These are phyloP conservation scores for Trisateles emortualis DNA, from an alignment of 2,888 invertebrate genomes.

Conservation along the genomic window DNA sequence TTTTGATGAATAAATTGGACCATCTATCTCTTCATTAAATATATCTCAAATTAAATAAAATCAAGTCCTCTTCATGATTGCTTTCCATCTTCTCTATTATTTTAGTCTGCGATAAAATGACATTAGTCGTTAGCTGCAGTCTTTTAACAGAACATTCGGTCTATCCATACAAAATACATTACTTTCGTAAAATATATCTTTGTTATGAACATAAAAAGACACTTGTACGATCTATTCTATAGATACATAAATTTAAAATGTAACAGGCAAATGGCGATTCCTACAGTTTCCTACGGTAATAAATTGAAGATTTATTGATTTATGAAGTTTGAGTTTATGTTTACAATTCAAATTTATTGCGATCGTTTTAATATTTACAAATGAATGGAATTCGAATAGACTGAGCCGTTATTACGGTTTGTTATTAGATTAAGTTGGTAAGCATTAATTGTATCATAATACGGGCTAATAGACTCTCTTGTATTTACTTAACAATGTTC, in stretches of 20 bases:
- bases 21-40: no score
- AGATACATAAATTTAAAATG: not conserved
- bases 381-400: slow-evolving; percentile 1
- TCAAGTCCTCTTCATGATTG: no score
- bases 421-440: not conserved
- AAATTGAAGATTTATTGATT: slow-evolving; percentile 6
- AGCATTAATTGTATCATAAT: not conserved
- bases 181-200: no score
- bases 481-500: slow-evolving; percentile 7
- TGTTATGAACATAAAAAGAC: no score
- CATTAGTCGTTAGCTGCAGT: no score
- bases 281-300: not conserved
- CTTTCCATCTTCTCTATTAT: no score
- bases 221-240: not conserved
- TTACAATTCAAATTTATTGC: slow-evolving; percentile 2
- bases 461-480: not conserved
- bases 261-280: slow-evolving; percentile 6
- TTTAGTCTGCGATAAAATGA: no score
- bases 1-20: no score
- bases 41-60: no score
- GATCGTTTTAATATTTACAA: slow-evolving; percentile 13
- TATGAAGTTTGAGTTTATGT: not conserved
- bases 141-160: no score
- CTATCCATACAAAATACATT: no score
- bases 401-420: not conserved